Base-by-base conservation (phyloP, 2,113 vertebrate genomes). In the Plecotus auritus region DNA sequence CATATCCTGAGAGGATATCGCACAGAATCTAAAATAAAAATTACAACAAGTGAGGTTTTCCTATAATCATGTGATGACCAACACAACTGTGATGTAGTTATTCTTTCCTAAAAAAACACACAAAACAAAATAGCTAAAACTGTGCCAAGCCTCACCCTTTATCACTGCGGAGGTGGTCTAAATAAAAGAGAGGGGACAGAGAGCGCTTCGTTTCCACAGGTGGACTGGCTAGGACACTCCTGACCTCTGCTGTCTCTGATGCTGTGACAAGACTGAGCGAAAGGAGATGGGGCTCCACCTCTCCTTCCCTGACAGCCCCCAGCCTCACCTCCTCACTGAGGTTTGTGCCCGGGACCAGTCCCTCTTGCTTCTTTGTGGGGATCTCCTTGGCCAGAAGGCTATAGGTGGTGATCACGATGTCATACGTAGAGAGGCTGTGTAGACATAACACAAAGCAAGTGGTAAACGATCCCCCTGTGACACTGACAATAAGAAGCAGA, bases 391-490 rank as follows among this genome's bases (percentile, higher is more conserved):
- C 99, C 37, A 99, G 97, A 94, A 99, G 98, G 95, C 98, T 98
- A 84, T 99, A 99, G 4, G 99, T 99, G 88, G 99, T 99, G 96
- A 99, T 98, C 92, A 99, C 99, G 28, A 99, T 98, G 77, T 99
- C 99, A 47, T 99, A 98, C 32, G 97, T 98, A 9, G 99, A 98
- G 45, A 99, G 98, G 66, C 99, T 99, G 96, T 12, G 35, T 0
- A 85, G 94, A 96, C 0, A 94, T 5, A 45, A 56, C 28, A 96
- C 1, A 94, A 56, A 61, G 32, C 32, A 22, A 22, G 92, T 2
- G 89, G 73, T 59, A 87, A 61, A 69, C 59, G 40, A 88, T 69
- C 1, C 23, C 47, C 8, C 14, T 20, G 64, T 1, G 13, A 95
- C 49, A 54, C 47, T 66, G 69, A 70, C 16, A 47, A 61, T 1